Conservation (phyloP, 2,888 invertebrate species). For the Eustalomyia histrio region DNA sequence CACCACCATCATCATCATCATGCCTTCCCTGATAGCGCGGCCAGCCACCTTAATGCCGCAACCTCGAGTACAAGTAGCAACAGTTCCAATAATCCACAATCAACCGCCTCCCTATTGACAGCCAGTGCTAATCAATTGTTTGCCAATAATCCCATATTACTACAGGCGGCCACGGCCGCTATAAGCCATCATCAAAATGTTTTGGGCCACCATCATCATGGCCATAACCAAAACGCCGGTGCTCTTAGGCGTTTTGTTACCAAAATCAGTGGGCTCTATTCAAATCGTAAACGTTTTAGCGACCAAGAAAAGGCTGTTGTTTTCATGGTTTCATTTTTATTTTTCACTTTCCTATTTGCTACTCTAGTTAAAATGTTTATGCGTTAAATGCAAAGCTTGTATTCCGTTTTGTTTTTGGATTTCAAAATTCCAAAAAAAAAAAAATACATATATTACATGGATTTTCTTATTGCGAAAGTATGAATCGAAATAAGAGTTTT, state of each 20-base stretch:
- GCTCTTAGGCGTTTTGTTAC: constrained; percentile 79
- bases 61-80: constrained; percentile 27
- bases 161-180: constrained; percentile 63
- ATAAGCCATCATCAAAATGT: constrained; percentile 69
- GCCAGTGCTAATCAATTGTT: constrained; percentile 67
- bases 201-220: constrained; percentile 58
- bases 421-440: constrained; percentile 28
- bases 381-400: constrained; percentile 68
- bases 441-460: constrained; percentile 1
- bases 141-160: constrained; percentile 65
- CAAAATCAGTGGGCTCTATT: constrained; percentile 75
- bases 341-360: constrained; percentile 77
- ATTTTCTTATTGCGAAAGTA: constrained; percentile 42
- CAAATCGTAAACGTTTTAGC: constrained; percentile 77
- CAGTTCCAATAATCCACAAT: constrained; percentile 52
- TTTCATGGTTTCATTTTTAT: constrained; percentile 77
- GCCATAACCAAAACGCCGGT: constrained; percentile 70
- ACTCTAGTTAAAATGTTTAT: constrained; percentile 77
- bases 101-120: constrained; percentile 67
- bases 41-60: constrained; percentile 50
- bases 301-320: constrained; percentile 79
- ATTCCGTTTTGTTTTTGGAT: constrained; percentile 29
- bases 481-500: constrained; percentile 39
- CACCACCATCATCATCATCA: constrained; percentile 77
- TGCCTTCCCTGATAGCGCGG: constrained; percentile 64